Evolutionary conservation across 1,140 invertebrate genomes (phyloP).

Genomic region (Rhyacophila brunnea): DNA sequence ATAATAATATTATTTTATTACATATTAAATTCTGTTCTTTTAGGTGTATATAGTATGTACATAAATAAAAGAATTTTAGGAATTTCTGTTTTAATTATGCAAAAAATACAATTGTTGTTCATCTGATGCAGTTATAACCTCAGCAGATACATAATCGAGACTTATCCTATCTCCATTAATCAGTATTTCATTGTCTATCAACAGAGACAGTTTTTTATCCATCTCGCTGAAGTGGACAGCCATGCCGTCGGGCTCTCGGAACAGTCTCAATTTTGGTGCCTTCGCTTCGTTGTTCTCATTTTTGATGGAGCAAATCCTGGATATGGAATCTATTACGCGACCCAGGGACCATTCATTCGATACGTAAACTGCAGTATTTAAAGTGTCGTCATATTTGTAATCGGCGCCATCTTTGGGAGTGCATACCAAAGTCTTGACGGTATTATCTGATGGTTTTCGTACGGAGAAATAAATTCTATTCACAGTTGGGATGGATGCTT

Average conservation of each 20-base stretch:
- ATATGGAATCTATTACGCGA: constrained; percentile 30
- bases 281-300: constrained; percentile 27
- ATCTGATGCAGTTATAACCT: neutral
- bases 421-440: constrained; percentile 6
- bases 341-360: constrained; percentile 29
- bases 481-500: constrained; percentile 11
- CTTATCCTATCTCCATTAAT: constrained; percentile 26
- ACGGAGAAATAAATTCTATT: constrained; percentile 30
- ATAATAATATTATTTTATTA: too few species aligned
- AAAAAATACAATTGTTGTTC: constrained; percentile 9
- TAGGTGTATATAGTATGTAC: too few species aligned
- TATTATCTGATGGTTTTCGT: constrained; percentile 5
- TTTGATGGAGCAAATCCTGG: constrained; percentile 20
- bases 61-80: too few species aligned
- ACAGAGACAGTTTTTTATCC: constrained; percentile 16
- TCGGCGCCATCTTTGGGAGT: neutral
- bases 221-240: constrained; percentile 20
- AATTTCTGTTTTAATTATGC: constrained; percentile 5
- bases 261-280: constrained; percentile 26
- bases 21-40: too few species aligned
- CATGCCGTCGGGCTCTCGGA: constrained; percentile 25
- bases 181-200: constrained; percentile 19
- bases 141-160: constrained; percentile 19
- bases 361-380: constrained; percentile 15
- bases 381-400: neutral